phyloP scores from a whole-genome alignment of 2,113 vertebrate species.

The Promerops cafer region DNA sequence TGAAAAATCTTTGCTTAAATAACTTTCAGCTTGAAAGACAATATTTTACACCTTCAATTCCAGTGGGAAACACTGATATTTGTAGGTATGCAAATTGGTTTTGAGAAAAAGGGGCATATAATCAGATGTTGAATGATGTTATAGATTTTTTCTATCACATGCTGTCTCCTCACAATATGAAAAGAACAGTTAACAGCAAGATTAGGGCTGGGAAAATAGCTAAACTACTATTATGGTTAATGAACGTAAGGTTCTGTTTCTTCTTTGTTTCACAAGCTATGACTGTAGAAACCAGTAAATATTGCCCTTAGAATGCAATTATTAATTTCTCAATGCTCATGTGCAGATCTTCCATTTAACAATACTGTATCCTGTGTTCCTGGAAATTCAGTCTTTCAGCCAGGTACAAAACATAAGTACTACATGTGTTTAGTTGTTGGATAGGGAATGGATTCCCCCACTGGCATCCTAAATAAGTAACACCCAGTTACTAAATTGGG shows the following conservation, averaged over 20 bases:
- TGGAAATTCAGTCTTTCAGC: neutral
- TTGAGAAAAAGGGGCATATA: neutral
- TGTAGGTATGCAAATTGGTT: slow-evolving; percentile 27
- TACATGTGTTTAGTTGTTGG: neutral
- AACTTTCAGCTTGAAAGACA: slow-evolving; percentile 52
- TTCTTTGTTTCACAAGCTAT: neutral
- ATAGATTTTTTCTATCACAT: slow-evolving; percentile 31
- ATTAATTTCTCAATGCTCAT: neutral
- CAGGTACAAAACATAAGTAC: neutral
- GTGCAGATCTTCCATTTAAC: neutral
- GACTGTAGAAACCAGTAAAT: neutral
- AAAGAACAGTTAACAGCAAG: slow-evolving; percentile 28
- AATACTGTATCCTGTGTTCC: neutral
- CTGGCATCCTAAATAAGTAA: neutral
- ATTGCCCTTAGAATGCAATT: neutral
- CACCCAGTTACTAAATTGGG: neutral
- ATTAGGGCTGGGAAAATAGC: slow-evolving; percentile 22
- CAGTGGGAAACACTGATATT: slow-evolving; percentile 24
- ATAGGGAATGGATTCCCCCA: neutral
- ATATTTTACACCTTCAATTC: slow-evolving; percentile 62
- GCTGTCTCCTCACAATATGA: neutral
- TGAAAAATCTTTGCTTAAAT: slow-evolving; percentile 60
- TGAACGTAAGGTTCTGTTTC: neutral
- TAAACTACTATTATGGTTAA: neutral
- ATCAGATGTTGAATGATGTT: slow-evolving; percentile 40